Percentiles rank a stretch among this genome's conserved stretches.
Evolutionary conservation across 2,888 invertebrate species (phyloP).

Genomic region (Drosophila antonietae): DNA sequence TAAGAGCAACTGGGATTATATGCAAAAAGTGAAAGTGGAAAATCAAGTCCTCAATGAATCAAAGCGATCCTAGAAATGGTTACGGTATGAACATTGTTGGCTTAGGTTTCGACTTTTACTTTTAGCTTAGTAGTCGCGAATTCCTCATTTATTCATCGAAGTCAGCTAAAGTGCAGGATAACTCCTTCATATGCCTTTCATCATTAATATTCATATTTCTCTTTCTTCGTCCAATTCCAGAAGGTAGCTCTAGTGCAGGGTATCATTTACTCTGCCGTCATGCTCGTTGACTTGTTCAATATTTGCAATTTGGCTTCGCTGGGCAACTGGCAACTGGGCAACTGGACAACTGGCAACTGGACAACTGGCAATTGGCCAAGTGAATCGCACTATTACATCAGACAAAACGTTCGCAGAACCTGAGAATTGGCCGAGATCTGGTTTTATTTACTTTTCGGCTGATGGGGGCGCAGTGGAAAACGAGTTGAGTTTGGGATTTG

Average conservation of each 20-base stretch:
- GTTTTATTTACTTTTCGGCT: constrained; percentile 39
- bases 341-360: constrained; percentile 23
- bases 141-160: background rate
- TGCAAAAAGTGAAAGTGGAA: too few species aligned
- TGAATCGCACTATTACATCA: constrained; percentile 69
- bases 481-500: constrained; percentile 39
- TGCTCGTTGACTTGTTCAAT: background rate
- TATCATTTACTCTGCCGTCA: background rate
- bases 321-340: constrained; percentile 15
- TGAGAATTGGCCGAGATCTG: constrained; percentile 74
- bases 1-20: too few species aligned
- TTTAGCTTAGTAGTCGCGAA: background rate
- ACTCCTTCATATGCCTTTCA: background rate
- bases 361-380: constrained; percentile 41
- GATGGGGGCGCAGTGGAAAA: constrained; percentile 36
- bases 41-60: too few species aligned
- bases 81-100: too few species aligned
- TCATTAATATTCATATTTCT: background rate
- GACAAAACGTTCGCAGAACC: constrained; percentile 62
- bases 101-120: background rate
- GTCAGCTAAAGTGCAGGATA: background rate
- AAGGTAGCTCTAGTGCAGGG: background rate
- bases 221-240: background rate
- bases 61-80: too few species aligned
- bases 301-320: constrained; percentile 25